Base-by-base conservation (phyloP, 1,140 invertebrate genomes). In the Pachyrhynchus sulphureomaculatus region DNA sequence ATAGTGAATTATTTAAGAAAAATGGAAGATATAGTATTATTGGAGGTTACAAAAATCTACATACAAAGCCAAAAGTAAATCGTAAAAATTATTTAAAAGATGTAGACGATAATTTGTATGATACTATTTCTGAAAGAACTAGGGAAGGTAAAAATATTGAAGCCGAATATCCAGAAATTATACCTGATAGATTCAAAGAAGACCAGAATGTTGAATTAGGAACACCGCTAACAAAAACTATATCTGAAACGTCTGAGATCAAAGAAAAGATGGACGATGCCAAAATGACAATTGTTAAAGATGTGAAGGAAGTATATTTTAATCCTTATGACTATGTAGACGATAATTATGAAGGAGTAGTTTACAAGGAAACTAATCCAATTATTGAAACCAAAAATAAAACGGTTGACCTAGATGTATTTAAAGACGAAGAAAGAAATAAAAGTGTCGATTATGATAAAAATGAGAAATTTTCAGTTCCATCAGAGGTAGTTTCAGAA, bases 331-430 rank as follows among this genome's bases (percentile, higher is more conserved):
- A 83, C 68, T 83, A 83, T 45, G 74, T 82, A 1, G 78, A 83
- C 60, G 82, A 83, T 62, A 83, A 82, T 75, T 83, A 81, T 55
- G 82, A 83, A 67, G 74, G 80, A 12, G 2, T 44, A 17, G 36
- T 26, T 55, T 66, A 66, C 47, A 47, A 47, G 9, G 26, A 59
- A 44, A 33, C 13, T 45, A 24, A 18, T n/a, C 3, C 10, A 18
- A 44, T 4, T 10, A 20, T n/a, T n/a, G 13, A 1, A n/a, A 4
- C 6, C 1, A 1, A 39, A 8, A 39, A 2, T 17, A 18, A 39
- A 39, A 5, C 13, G 0, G 1, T 1, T 39, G 1, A 39, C n/a
- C 1, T n/a, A 39, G 1, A 39, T 39, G 6, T 17, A 4, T 9
- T 10, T 2, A 39, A 39, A 39, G 36, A 4, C 8, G 12, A 39